Percentiles rank a stretch among this genome's conserved stretches.
Evolutionary conservation across 2,888 invertebrate species (phyloP).

Genomic region (Agrypnus murinus): DNA sequence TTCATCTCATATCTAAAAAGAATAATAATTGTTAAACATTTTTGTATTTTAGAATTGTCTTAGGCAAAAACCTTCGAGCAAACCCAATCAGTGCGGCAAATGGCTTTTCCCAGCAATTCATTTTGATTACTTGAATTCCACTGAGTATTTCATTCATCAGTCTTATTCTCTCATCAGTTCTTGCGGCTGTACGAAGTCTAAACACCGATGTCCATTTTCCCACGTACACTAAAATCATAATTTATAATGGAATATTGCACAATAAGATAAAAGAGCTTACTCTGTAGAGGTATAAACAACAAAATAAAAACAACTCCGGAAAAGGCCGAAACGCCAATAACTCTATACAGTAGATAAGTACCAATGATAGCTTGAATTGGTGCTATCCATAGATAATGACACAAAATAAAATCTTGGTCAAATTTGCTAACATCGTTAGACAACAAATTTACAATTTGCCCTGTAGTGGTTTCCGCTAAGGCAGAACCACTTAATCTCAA

Average conservation of each 20-base stretch:
- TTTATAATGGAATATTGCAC: not conserved
- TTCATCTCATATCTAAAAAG: constrained; percentile 79
- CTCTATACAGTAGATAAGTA: constrained; percentile 73
- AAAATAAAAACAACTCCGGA: constrained; percentile 71
- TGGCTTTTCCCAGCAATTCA: constrained; percentile 97
- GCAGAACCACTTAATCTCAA: constrained; percentile 72
- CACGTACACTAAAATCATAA: constrained; percentile 62
- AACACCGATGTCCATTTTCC: constrained; percentile 68
- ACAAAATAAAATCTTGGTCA: constrained; percentile 90
- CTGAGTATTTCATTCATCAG: constrained; percentile 83
- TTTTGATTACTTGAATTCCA: constrained; percentile 93
- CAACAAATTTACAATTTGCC: constrained; percentile 72
- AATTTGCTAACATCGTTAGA: constrained; percentile 85
- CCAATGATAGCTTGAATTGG: constrained; percentile 78
- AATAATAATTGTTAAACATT: constrained; percentile 12
- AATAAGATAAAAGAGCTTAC: constrained; percentile 62
- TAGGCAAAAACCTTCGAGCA: constrained; percentile 77
- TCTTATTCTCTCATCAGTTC: constrained; percentile 80
- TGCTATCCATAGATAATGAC: constrained; percentile 88
- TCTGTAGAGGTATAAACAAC: constrained; percentile 68
- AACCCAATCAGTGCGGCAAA: constrained; percentile 88
- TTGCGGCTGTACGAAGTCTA: constrained; percentile 73
- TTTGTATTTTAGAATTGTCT: too few relatives aligned
- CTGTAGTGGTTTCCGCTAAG: constrained; percentile 76
- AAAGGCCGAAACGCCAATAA: constrained; percentile 70